Percentiles rank a stretch among this genome's conserved stretches.
Conservation (phyloP, 2,797 vertebrate genomes). For the Myotis vivesi region DNA sequence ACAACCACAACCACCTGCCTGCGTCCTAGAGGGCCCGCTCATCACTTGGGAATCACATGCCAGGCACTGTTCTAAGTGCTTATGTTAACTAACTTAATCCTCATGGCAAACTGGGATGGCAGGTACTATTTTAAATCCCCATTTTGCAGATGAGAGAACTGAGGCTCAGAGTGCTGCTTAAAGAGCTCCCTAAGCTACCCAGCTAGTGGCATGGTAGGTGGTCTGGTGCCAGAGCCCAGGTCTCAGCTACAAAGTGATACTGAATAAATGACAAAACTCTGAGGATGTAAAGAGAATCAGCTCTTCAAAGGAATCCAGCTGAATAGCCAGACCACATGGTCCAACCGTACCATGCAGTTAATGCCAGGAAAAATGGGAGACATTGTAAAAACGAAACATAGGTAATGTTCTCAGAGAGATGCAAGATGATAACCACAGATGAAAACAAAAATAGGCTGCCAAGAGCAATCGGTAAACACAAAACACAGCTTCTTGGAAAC, state of each 20-base stretch:
- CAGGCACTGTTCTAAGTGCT: background rate
- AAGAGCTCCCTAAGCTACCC: background rate
- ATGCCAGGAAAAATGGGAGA: background rate
- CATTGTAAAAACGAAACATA: background rate
- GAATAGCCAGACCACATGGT: slow-evolving; percentile 12
- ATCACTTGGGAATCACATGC: background rate
- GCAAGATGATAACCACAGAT: background rate
- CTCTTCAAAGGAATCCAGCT: background rate
- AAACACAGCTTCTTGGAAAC: slow-evolving; percentile 1
- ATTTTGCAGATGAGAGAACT: background rate
- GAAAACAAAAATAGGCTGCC: slow-evolving; percentile 42
- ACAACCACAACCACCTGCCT: background rate
- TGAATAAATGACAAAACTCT: background rate
- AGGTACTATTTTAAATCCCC: background rate
- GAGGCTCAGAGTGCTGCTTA: background rate
- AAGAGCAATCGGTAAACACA: background rate
- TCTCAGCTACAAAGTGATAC: background rate
- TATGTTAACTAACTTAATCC: background rate
- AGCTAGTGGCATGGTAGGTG: background rate
- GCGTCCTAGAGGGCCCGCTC: background rate
- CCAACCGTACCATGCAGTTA: background rate
- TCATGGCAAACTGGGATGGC: background rate
- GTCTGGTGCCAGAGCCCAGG: background rate
- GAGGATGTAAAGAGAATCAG: background rate
- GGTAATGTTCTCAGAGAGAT: background rate